Evolutionary conservation across 2,113 vertebrate genomes (phyloP), one percentile per base, ranked within the genome.

Genomic region (Neofelis nebulosa): DNA sequence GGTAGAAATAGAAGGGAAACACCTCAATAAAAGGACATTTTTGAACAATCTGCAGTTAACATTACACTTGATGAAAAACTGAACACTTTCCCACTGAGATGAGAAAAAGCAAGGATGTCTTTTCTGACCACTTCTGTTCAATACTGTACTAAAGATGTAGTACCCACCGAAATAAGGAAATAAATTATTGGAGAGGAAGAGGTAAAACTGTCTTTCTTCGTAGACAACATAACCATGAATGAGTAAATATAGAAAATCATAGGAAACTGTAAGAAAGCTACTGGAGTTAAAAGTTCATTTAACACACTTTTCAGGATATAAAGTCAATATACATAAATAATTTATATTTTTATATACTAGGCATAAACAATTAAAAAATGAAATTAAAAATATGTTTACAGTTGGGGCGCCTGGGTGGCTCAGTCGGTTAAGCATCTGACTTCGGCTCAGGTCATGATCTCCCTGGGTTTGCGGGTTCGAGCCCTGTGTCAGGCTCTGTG

Each of bases 291-390:
- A 84, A 91, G 68, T 41, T 10, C 57, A 80, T 65, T 93, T 86
- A 80, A 87, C 7, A 61, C 31, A 4, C 8, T 79, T 92, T 92
- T 91, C 3, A 65, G 63, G 25, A 66, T 61, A 69, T n/a, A 71
- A 38, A 5, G 14, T 63, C n/a, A 90, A 36, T 91, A 33, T n/a
- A 89, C 36, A 74, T 5, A 63, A 63, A 41, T 80, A 33, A 73
- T 50, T 89, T 93, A 9, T 74, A 84, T 61, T 91, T 61, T 33
- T 66, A 8, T 79, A 29, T 63, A 50, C 45, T 55, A 83, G 50
- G 21, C 69, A 79, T 55, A 87, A 78, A 57, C 78, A 88, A 91
- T 48, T 96, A 33, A 50, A 89, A 93, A 85, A 88, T 33, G 33
- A 95, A 90, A 93, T 79, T 92, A 31, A 87, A 80, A 87, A 88